Conservation (phyloP, 2,888 invertebrate species). For the Hydrotaea cyrtoneurina region DNA sequence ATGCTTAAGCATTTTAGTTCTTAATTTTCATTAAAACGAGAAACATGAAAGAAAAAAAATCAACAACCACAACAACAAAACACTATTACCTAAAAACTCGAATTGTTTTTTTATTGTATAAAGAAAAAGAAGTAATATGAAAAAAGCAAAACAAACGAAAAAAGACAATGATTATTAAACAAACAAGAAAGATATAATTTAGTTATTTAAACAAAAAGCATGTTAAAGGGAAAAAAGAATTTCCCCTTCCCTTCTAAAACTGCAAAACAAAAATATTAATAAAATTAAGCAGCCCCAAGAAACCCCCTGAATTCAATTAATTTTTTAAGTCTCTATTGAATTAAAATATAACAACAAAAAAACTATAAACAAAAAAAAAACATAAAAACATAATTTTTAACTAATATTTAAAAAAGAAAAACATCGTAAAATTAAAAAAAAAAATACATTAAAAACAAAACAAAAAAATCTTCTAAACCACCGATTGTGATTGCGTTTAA, state of each 20-base stretch:
- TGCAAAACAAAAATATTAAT: constrained; percentile 67
- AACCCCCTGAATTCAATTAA: constrained; percentile 61
- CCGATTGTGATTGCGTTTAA: constrained; percentile 81
- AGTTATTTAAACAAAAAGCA: constrained; percentile 30
- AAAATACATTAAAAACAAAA: constrained; percentile 68
- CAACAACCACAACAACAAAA: constrained; percentile 53
- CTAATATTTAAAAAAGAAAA: constrained; percentile 62
- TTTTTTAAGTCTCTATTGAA: constrained; percentile 60
- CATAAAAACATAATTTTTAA: constrained; percentile 59
- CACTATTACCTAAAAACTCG: constrained; percentile 66
- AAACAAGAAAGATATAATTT: constrained; percentile 41
- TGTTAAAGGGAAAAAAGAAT: constrained; percentile 37
- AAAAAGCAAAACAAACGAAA: constrained; percentile 69
- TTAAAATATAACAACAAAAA: constrained; percentile 47
- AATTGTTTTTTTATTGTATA: constrained; percentile 66
- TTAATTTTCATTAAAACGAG: constrained; percentile 49
- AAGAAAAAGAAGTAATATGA: constrained; percentile 60
- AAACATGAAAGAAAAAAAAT: constrained; percentile 21
- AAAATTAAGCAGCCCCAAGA: constrained; percentile 47
- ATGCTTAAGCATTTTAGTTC: constrained; percentile 60
- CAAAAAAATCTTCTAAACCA: constrained; percentile 76
- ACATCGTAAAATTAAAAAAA: constrained; percentile 59
- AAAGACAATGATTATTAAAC: constrained; percentile 63
- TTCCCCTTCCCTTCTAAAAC: constrained; percentile 55
- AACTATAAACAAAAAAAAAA: constrained; percentile 68